A percentile compares a stretch with the other conserved stretches of the same genome.
Evolutionary conservation across 2,888 invertebrate species (phyloP).

Genomic region (Rutpela maculata): DNA sequence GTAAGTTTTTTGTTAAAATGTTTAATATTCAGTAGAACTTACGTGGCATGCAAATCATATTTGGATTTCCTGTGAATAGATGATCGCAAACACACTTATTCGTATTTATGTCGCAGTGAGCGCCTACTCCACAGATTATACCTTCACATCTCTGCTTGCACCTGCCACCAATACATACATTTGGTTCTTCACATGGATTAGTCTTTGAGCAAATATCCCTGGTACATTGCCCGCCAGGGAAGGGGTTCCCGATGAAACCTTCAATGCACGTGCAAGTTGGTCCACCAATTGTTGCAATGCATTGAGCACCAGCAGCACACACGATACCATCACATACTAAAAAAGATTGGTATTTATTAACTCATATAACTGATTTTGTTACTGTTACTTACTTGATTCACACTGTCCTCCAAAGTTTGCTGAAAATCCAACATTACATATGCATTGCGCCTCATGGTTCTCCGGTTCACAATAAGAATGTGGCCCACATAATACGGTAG

Average conservation of each 20-base stretch:
- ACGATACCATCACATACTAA: slow-evolving; percentile 84
- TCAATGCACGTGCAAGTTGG: slow-evolving; percentile 93
- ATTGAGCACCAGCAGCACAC: slow-evolving; percentile 89
- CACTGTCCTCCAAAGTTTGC: slow-evolving; percentile 89
- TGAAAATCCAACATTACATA: slow-evolving; percentile 88
- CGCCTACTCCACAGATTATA: slow-evolving; percentile 91
- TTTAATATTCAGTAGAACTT: slow-evolving; percentile 74
- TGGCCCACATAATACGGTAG: slow-evolving; percentile 84
- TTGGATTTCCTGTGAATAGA: slow-evolving; percentile 92
- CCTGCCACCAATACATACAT: slow-evolving; percentile 90
- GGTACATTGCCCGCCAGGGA: slow-evolving; percentile 90
- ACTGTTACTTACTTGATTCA: slow-evolving; percentile 81
- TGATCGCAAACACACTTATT: slow-evolving; percentile 92
- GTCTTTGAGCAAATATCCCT: slow-evolving; percentile 88
- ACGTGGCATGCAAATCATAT: slow-evolving; percentile 93
- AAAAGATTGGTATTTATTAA: slow-evolving; percentile 62
- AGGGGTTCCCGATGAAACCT: slow-evolving; percentile 92
- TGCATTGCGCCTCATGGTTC: slow-evolving; percentile 92
- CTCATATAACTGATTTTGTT: slow-evolving; percentile 12
- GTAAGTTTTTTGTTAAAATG: neutral
- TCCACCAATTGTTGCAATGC: slow-evolving; percentile 88
- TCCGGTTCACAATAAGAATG: slow-evolving; percentile 93
- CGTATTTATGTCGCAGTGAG: slow-evolving; percentile 86
- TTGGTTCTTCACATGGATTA: slow-evolving; percentile 85
- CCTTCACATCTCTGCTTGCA: slow-evolving; percentile 93